These are phyloP conservation scores for Micromys minutus DNA, from an alignment of 2,113 vertebrate genomes.

Conservation along the genomic window DNA sequence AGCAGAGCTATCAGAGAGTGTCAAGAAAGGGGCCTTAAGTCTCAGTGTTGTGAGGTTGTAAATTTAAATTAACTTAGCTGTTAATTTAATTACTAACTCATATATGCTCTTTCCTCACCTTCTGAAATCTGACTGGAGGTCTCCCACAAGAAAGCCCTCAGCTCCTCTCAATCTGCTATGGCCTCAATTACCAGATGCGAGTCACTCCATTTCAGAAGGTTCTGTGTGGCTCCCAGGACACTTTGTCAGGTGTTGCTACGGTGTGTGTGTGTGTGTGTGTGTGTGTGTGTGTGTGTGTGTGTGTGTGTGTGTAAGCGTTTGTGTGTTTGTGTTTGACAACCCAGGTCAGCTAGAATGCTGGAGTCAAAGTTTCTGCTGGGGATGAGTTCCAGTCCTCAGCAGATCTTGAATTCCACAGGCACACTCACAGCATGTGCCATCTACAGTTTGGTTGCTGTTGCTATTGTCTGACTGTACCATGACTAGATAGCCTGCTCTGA, in stretches of 20 bases:
- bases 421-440: background rate
- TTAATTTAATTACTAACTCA: background rate
- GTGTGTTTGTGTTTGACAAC: fast-evolving
- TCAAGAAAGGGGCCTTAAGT: background rate
- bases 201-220: background rate
- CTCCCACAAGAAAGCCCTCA: background rate
- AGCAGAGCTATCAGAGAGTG: fast-evolving
- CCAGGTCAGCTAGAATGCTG: background rate
- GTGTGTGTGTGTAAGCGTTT: fast-evolving
- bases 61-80: background rate
- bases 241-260: too few species aligned
- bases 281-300: too few species aligned
- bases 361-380: background rate
- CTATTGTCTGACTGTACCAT: background rate
- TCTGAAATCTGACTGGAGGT: too few species aligned
- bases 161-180: too few species aligned
- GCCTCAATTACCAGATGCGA: background rate
- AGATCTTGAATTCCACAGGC: background rate
- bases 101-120: background rate
- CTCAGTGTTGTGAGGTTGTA: background rate
- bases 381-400: background rate
- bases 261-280: background rate
- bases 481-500: too few species aligned
- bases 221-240: background rate
- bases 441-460: background rate